Conservation (phyloP, 2,888 invertebrate genomes). For the Mesoligia furuncula region DNA sequence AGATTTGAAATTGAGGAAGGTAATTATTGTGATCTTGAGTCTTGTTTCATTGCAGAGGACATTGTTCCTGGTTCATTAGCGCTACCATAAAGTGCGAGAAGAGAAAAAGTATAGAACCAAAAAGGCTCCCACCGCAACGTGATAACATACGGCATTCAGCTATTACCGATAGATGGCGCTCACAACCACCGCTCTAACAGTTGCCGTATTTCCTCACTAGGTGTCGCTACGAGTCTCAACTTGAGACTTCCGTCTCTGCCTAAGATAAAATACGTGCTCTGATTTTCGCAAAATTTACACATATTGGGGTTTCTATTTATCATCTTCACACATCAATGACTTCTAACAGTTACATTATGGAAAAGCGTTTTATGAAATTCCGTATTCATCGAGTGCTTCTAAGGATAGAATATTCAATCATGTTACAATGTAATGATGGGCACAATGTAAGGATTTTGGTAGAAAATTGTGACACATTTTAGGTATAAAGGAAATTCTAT, state of each 20-base stretch:
- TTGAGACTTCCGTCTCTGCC: neutral
- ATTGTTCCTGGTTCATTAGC: neutral
- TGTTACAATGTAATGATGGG: conserved; percentile 27
- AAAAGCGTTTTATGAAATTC: conserved; percentile 52
- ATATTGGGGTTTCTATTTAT: conserved; percentile 44
- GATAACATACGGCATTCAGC: neutral
- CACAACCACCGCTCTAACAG: neutral
- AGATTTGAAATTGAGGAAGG: too few species aligned
- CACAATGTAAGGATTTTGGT: conserved; percentile 36
- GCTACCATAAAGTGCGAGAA: neutral
- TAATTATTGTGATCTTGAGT: neutral
- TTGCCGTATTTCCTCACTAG: neutral
- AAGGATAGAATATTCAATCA: conserved; percentile 59
- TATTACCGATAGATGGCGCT: conserved; percentile 80
- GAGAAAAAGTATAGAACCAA: neutral
- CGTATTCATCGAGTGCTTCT: conserved; percentile 47
- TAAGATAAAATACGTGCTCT: conserved; percentile 5
- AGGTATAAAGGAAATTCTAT: conserved; percentile 28
- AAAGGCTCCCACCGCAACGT: neutral
- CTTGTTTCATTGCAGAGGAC: neutral
- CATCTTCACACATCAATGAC: conserved; percentile 50
- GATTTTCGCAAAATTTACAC: conserved; percentile 15
- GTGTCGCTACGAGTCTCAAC: conserved; percentile 3
- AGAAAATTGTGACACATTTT: conserved; percentile 39
- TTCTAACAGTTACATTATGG: conserved; percentile 42